phyloP scores from a whole-genome alignment of 2,797 vertebrate genomes.

The Gobio occitaniae region DNA sequence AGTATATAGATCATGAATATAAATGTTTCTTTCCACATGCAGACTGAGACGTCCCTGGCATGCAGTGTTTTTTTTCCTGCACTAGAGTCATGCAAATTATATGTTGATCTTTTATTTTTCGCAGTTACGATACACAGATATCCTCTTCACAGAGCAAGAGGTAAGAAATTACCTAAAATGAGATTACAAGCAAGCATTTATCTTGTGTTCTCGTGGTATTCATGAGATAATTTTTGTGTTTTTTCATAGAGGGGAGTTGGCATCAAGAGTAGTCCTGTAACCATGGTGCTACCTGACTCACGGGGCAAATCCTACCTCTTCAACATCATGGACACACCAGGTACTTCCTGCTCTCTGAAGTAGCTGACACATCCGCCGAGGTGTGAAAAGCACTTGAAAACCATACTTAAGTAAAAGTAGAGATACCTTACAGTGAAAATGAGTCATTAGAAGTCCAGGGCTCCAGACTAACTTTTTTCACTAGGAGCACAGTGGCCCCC shows the following conservation, averaged over 20 bases:
- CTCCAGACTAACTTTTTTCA: too few relatives aligned
- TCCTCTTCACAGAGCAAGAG: constrained; percentile 98
- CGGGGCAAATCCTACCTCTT: constrained; percentile 98
- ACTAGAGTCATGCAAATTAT: neutral
- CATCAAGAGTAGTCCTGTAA: constrained; percentile 98
- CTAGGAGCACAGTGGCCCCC: too few relatives aligned
- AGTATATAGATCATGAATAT: constrained; percentile 68
- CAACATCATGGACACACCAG: constrained; percentile 99
- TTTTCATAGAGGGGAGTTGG: constrained; percentile 92
- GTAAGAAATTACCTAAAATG: constrained; percentile 71
- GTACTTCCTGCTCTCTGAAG: constrained; percentile 68
- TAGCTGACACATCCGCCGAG: neutral
- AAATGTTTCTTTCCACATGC: neutral
- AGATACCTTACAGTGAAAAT: neutral
- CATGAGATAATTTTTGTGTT: neutral
- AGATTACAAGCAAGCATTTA: neutral
- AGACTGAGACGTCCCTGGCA: neutral
- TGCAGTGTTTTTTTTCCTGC: neutral
- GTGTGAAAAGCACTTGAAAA: neutral
- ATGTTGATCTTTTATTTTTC: constrained; percentile 46
- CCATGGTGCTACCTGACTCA: constrained; percentile 95
- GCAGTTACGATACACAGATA: constrained; percentile 97
- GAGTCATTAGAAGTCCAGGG: neutral
- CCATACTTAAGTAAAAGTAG: neutral
- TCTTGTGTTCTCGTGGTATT: neutral